phyloP scores from a whole-genome alignment of 2,888 invertebrate species.

The Drosophila histrio region DNA sequence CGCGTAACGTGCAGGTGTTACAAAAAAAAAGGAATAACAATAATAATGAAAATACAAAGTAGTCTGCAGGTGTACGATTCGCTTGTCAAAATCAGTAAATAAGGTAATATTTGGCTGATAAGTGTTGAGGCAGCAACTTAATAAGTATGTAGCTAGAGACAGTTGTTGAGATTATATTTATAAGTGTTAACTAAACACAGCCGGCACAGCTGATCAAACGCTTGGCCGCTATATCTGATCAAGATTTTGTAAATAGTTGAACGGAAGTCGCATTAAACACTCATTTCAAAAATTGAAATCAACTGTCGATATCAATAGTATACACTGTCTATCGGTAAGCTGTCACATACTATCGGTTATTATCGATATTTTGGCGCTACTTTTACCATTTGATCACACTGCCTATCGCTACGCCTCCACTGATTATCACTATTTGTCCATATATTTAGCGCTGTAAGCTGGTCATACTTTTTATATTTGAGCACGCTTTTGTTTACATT shows the following conservation, averaged over 20 bases:
- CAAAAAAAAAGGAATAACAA: slow-evolving; percentile 16
- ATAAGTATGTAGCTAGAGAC: slow-evolving; percentile 2
- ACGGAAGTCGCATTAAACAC: neutral
- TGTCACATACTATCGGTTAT: slow-evolving; percentile 3
- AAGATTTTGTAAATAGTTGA: neutral
- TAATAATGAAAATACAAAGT: slow-evolving; percentile 25
- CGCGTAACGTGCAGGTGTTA: slow-evolving; percentile 60
- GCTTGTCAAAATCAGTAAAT: slow-evolving; percentile 49
- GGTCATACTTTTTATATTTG: slow-evolving; percentile 5
- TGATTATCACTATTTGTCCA: too few species aligned
- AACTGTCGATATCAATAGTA: neutral
- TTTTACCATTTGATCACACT: too few species aligned
- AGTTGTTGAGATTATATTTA: slow-evolving; percentile 30
- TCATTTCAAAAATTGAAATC: too few species aligned
- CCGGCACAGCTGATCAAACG: slow-evolving; percentile 36
- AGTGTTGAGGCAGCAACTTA: slow-evolving; percentile 25
- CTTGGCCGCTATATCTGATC: neutral
- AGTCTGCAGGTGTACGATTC: slow-evolving; percentile 48
- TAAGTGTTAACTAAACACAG: slow-evolving; percentile 30
- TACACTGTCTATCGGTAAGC: slow-evolving; percentile 3
- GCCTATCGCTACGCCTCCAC: slow-evolving; percentile 17
- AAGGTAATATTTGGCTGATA: slow-evolving; percentile 62
- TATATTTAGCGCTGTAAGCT: slow-evolving; percentile 2
- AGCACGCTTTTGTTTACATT: neutral
- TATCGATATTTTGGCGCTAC: slow-evolving; percentile 9